Conservation (phyloP, 2,113 vertebrate species). For the Thamnophis sirtalis region DNA sequence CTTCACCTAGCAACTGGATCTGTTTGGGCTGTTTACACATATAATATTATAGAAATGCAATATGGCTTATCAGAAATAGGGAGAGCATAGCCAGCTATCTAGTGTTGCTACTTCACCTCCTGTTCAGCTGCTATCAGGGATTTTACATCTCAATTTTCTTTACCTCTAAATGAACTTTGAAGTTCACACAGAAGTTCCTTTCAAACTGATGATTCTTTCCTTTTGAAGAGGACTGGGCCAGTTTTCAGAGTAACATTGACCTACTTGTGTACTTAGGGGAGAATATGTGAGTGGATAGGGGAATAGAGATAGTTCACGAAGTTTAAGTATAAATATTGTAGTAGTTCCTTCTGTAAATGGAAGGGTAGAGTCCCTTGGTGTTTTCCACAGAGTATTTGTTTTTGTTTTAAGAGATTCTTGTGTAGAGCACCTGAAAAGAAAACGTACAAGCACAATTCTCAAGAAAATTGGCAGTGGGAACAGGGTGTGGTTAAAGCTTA, state of each 20-base stretch:
- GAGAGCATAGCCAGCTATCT: background rate
- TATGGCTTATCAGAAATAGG: background rate
- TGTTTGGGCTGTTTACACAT: background rate
- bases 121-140: background rate
- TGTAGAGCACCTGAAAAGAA: constrained; percentile 39
- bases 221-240: background rate
- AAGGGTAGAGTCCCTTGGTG: background rate
- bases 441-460: constrained; percentile 26
- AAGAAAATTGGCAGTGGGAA: constrained; percentile 53
- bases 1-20: background rate
- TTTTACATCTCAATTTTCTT: background rate
- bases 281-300: background rate
- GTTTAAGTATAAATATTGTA: background rate
- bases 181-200: background rate
- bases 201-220: background rate
- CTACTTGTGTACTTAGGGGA: background rate
- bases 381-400: constrained; percentile 22
- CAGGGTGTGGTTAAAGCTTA: constrained; percentile 58
- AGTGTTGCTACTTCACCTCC: background rate
- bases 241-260: background rate
- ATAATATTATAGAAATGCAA: background rate
- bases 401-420: constrained; percentile 33
- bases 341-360: background rate
- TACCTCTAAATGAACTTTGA: background rate
- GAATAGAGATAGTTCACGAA: background rate